phyloP scores from a whole-genome alignment of 2,113 vertebrate species.

The Aspiorhynchus laticeps region DNA sequence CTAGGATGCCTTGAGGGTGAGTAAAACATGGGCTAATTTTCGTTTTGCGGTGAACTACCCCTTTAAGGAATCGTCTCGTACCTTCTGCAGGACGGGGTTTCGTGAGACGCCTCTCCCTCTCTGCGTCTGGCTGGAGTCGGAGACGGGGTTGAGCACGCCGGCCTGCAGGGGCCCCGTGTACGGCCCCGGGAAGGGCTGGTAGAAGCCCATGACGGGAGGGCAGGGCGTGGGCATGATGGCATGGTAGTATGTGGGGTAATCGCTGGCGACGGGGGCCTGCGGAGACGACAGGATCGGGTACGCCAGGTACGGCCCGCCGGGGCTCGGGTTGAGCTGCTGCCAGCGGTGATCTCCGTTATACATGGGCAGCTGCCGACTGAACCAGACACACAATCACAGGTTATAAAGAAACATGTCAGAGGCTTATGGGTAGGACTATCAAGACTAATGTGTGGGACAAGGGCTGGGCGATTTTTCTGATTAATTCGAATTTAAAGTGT shows the following conservation, averaged over 20 bases:
- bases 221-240: conserved; percentile 95
- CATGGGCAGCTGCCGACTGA: conserved; percentile 86
- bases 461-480: too few species aligned
- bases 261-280: conserved; percentile 90
- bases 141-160: conserved; percentile 80
- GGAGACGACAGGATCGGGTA: conserved; percentile 92
- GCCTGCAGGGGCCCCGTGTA: conserved; percentile 87
- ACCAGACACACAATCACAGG: too few species aligned
- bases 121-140: conserved; percentile 86
- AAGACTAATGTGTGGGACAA: too few species aligned
- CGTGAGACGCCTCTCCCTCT: conserved; percentile 82
- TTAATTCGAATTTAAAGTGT: too few species aligned
- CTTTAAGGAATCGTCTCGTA: conserved; percentile 65
- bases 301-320: conserved; percentile 90
- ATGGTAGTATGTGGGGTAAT: conserved; percentile 87
- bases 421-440: too few species aligned
- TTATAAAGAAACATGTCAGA: too few species aligned
- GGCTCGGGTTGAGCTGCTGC: conserved; percentile 89
- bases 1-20: too few species aligned
- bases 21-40: too few species aligned
- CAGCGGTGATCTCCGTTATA: conserved; percentile 94
- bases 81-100: conserved; percentile 82
- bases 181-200: conserved; percentile 88
- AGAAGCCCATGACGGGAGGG: conserved; percentile 96
- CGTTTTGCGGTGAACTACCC: too few species aligned